These are phyloP conservation scores for Pimephales promelas DNA, from an alignment of 2,113 vertebrate species.

Conservation along the genomic window DNA sequence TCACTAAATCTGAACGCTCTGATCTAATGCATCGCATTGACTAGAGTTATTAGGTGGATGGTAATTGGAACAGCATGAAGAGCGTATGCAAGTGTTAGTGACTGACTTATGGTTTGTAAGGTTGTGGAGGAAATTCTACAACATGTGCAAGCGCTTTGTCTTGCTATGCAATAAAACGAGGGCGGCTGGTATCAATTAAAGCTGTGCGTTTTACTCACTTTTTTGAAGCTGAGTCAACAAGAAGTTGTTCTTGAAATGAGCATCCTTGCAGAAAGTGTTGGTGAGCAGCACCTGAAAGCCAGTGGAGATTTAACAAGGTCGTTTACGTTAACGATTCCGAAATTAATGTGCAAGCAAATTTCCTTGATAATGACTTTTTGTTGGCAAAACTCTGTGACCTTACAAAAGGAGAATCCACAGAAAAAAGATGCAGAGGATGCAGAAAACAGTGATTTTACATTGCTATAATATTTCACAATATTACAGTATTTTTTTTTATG, in stretches of 20 bases:
- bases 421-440: too few relatives aligned
- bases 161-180: constrained; percentile 55
- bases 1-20: constrained; percentile 27
- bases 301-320: background rate
- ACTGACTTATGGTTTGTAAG: constrained; percentile 57
- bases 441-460: too few relatives aligned
- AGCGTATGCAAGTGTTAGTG: constrained; percentile 41
- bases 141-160: constrained; percentile 68
- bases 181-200: constrained; percentile 68
- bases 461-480: too few relatives aligned
- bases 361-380: background rate
- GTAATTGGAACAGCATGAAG: constrained; percentile 38
- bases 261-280: constrained; percentile 86
- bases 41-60: constrained; percentile 33
- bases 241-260: constrained; percentile 87
- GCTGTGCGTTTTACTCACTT: constrained; percentile 76
- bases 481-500: too few relatives aligned
- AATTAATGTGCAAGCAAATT: constrained; percentile 2
- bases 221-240: constrained; percentile 83
- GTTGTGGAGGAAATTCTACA: constrained; percentile 57
- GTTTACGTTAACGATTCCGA: constrained; percentile 5
- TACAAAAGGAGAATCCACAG: background rate
- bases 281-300: constrained; percentile 83
- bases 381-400: background rate
- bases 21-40: constrained; percentile 31